Evolutionary conservation across 2,113 vertebrate genomes (phyloP).

Genomic region (Riparia riparia): DNA sequence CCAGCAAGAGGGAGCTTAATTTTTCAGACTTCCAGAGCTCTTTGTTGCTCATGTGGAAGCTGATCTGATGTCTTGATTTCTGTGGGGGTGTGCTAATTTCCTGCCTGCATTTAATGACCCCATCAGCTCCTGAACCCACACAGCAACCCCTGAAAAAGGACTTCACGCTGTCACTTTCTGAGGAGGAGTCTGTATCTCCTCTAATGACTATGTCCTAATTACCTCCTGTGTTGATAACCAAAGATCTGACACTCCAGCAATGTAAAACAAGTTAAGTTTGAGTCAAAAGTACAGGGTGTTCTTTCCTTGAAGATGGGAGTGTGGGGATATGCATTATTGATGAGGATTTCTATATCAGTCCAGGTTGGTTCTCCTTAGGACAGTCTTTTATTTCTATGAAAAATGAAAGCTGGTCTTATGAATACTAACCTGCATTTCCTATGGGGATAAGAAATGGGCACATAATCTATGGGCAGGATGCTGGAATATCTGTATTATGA

Average conservation of each 20-base stretch:
- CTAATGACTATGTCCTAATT: conserved; percentile 19
- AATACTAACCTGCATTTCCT: not conserved
- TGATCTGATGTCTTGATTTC: not conserved
- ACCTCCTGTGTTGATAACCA: not conserved
- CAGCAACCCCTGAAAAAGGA: not conserved
- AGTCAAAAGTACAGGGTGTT: not conserved
- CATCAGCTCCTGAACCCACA: not conserved
- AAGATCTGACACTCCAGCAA: not conserved
- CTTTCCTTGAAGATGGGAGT: not conserved
- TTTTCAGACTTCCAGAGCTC: not conserved
- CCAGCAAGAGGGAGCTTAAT: not conserved
- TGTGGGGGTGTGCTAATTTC: not conserved
- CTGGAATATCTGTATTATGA: not conserved
- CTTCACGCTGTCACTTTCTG: not conserved
- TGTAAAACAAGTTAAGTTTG: not conserved
- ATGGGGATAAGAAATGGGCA: not conserved
- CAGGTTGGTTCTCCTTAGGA: not conserved
- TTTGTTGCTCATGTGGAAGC: not conserved
- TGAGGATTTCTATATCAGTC: conserved; percentile 2
- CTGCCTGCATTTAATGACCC: not conserved
- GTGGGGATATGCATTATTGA: conserved; percentile 6
- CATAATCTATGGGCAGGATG: not conserved
- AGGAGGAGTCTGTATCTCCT: not conserved
- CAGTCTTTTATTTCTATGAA: not conserved
- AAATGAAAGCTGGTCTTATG: not conserved